phyloP scores from a whole-genome alignment of 2,797 vertebrate genomes.

The Characodon lateralis region DNA sequence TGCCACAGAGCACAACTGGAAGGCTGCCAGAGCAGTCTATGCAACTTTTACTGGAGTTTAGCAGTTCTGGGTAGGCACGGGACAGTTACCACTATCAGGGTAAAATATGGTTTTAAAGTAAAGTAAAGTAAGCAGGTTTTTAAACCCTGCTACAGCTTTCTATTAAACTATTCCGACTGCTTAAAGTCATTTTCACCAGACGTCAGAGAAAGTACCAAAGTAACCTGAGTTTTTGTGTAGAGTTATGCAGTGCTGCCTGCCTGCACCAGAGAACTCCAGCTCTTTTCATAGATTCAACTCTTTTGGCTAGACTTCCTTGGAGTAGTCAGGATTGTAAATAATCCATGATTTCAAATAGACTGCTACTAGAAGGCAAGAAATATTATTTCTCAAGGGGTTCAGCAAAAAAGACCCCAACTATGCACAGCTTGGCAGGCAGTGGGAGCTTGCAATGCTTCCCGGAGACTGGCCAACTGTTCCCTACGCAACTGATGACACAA shows the following conservation, averaged over 20 bases:
- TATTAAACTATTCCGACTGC: neutral
- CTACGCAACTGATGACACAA: slow-evolving; percentile 69
- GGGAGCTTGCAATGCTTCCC: slow-evolving; percentile 49
- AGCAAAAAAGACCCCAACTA: slow-evolving; percentile 20
- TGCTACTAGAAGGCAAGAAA: neutral
- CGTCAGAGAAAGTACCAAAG: neutral
- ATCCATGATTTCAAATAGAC: neutral
- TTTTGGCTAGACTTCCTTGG: neutral
- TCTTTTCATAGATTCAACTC: neutral
- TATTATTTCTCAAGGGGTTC: neutral
- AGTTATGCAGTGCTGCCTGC: too few relatives aligned
- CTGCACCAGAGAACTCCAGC: too few relatives aligned
- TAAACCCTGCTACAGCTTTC: neutral
- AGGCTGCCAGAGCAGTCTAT: slow-evolving; percentile 51
- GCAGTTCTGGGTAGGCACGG: slow-evolving; percentile 16
- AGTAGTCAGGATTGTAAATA: neutral
- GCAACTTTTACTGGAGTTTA: slow-evolving; percentile 49
- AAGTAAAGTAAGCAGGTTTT: too few relatives aligned
- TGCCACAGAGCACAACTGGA: slow-evolving; percentile 66
- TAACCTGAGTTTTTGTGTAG: neutral
- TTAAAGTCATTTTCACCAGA: neutral
- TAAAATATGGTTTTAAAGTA: neutral
- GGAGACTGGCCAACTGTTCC: slow-evolving; percentile 64
- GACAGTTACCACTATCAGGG: too few relatives aligned
- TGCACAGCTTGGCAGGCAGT: slow-evolving; percentile 38